These are phyloP conservation scores for Pandion haliaetus DNA, from an alignment of 2,113 vertebrate genomes.

Conservation along the genomic window DNA sequence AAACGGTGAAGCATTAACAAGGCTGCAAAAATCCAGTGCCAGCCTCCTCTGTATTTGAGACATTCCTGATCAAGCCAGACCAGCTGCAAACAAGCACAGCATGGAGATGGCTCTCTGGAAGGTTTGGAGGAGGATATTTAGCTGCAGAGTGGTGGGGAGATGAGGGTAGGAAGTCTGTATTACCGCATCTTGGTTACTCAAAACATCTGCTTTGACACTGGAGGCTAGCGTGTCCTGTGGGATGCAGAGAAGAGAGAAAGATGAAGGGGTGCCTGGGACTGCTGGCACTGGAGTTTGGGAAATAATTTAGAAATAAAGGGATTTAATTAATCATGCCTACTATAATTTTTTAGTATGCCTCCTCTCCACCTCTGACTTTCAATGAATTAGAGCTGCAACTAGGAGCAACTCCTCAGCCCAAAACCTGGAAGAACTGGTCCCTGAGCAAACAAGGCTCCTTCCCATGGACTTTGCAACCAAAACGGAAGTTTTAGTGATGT, in stretches of 20 bases:
- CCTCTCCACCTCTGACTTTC: not conserved
- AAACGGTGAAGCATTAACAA: not conserved
- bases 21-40: not conserved
- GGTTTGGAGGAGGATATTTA: not conserved
- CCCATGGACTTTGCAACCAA: not conserved
- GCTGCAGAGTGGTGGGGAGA: not conserved
- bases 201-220: not conserved
- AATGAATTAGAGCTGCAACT: not conserved
- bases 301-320: not conserved
- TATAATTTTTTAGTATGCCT: not conserved
- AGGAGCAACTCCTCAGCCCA: not conserved
- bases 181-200: not conserved
- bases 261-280: not conserved
- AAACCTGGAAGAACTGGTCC: not conserved
- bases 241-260: not conserved
- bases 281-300: not conserved
- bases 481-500: not conserved
- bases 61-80: not conserved
- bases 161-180: not conserved
- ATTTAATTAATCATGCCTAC: not conserved
- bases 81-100: not conserved
- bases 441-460: not conserved
- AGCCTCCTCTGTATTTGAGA: not conserved
- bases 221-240: not conserved
- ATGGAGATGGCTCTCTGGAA: not conserved